A percentile compares a stretch with the other conserved stretches of the same genome.
Evolutionary conservation across 23 tunicate genomes (phyloP).

Genomic region (Clavelina lepadiformis): DNA sequence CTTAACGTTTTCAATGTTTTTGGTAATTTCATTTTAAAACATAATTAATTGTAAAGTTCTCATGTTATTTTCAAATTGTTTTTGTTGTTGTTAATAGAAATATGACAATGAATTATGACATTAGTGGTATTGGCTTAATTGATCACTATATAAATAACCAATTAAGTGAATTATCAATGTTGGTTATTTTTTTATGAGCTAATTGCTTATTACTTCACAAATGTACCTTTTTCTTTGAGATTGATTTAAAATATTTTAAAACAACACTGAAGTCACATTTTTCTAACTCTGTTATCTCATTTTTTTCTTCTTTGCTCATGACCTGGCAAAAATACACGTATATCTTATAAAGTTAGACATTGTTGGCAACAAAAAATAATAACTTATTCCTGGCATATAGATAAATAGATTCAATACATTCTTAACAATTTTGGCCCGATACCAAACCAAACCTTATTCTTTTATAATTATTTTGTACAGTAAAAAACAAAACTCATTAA

Average conservation of each 20-base stretch:
- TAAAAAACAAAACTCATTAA: background rate
- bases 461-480: background rate
- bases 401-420: too few species aligned
- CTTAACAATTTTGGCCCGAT: slow-evolving; percentile 1
- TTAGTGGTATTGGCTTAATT: too few species aligned
- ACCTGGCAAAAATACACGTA: slow-evolving; percentile 19
- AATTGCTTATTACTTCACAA: too few species aligned
- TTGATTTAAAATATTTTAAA: slow-evolving; percentile 31
- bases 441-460: background rate
- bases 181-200: slow-evolving; percentile 60
- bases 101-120: too few species aligned
- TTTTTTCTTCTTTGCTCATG: slow-evolving; percentile 46
- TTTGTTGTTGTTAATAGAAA: too few species aligned
- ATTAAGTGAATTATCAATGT: slow-evolving; percentile 13
- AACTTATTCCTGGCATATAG: too few species aligned
- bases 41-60: background rate
- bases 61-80: too few species aligned
- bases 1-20: too few species aligned
- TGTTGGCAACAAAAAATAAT: too few species aligned
- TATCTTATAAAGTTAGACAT: background rate
- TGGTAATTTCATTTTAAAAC: too few species aligned
- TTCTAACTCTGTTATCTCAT: slow-evolving; percentile 34
- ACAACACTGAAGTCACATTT: slow-evolving; percentile 59
- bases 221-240: slow-evolving; percentile 39
- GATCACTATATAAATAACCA: too few species aligned